phyloP scores from a whole-genome alignment of 2,888 invertebrate genomes.

The Orthonychiurus folsomi region DNA sequence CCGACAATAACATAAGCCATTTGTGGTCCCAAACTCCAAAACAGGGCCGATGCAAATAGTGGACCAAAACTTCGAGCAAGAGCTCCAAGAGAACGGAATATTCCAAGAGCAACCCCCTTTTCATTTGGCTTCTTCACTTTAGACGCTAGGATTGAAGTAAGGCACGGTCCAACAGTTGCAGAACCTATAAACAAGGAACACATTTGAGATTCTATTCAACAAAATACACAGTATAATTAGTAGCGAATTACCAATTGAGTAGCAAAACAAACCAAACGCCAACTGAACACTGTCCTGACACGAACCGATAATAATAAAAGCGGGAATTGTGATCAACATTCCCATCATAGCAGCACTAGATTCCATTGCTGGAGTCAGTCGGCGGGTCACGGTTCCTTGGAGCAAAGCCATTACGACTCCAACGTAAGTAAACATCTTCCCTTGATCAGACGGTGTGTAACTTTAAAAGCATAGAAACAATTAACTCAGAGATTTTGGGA shows the following conservation, averaged over 20 bases:
- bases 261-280: slow-evolving; percentile 64
- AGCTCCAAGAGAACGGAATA: slow-evolving; percentile 87
- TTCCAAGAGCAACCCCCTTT: slow-evolving; percentile 87
- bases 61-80: slow-evolving; percentile 88
- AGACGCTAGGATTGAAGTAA: slow-evolving; percentile 80
- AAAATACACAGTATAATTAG: slow-evolving; percentile 6
- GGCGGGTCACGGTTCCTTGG: slow-evolving; percentile 80
- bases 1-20: slow-evolving; percentile 75
- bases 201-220: too few species aligned
- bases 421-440: slow-evolving; percentile 91
- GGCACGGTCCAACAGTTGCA: slow-evolving; percentile 82
- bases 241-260: slow-evolving; percentile 29
- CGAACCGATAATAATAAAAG: slow-evolving; percentile 50
- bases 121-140: slow-evolving; percentile 67
- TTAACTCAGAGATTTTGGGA: too few species aligned
- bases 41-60: slow-evolving; percentile 72
- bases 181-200: slow-evolving; percentile 46
- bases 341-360: slow-evolving; percentile 52
- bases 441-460: slow-evolving; percentile 83
- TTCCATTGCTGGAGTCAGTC: slow-evolving; percentile 54
- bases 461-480: slow-evolving; percentile 8
- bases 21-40: slow-evolving; percentile 82
- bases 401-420: slow-evolving; percentile 84
- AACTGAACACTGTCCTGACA: slow-evolving; percentile 51
- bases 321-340: slow-evolving; percentile 49